Base-by-base conservation (phyloP, 2,888 invertebrate genomes). In the Iselma pallidipennis region DNA sequence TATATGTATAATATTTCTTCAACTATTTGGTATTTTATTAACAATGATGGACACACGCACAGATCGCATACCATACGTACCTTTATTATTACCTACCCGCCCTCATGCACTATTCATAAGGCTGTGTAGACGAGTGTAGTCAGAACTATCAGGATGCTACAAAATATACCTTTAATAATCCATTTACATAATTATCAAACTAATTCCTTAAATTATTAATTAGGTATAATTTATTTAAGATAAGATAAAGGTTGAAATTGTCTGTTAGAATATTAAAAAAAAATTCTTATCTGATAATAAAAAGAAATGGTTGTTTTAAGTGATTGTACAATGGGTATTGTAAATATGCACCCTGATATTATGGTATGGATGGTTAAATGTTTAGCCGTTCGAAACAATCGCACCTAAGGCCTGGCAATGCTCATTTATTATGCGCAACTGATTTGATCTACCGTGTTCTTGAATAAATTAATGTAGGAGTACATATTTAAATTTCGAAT, bases 381-480 rank as follows among this genome's bases (percentile, higher is more conserved):
- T 70, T 70, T 72, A 71, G 68, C 68, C 71, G 70, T 67, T 69
- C 70, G 75, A 74, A 76, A 74, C 73, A 74, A 74, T 75, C 70
- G 72, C 74, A 75, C 74, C 74, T 76, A 70, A 45, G 74, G 74
- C 73, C 60, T 60, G 57, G 61, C 67, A 66, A 70, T 74, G 70
- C 74, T 76, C 74, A 74, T 75, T 75, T 74, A 72, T 74, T 74
- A 75, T 76, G 74, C 74, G 71, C 72, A 73, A 71, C 74, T 70
- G 75, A 75, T 75, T 73, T 69, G 66, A 76, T 74, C 73, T 73
- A 72, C 69, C 73, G 73, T 73, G 74, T 74, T 74, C 72, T 67
- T 72, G 74, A 74, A 76, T 76, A 74, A 72, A 72, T 74, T 74
- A 70, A 70, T 66, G 70, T 68, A 69, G 71, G 69, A 65, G 69